Evolutionary conservation across 2,797 vertebrate species (phyloP), one percentile per base, ranked within the genome.

Genomic region (Fistularia commersonii): DNA sequence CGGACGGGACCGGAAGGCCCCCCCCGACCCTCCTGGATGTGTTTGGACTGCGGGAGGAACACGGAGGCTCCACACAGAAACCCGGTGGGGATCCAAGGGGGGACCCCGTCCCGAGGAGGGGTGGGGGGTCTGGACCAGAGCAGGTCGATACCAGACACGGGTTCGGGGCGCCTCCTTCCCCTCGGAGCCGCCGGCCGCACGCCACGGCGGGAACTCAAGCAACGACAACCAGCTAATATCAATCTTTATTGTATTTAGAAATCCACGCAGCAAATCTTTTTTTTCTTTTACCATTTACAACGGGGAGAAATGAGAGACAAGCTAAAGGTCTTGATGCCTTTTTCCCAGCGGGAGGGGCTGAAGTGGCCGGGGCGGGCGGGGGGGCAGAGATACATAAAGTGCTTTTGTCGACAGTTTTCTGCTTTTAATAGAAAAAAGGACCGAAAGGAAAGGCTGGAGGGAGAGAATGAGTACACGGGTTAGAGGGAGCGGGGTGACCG

Each of bases 381-480:
- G 39, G 36, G 5, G 35, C 15, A 57, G 71, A 77, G 81, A 85
- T 93, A 96, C 93, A 93, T 96, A 98, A 97, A 98, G 95, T 98
- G 95, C 95, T 95, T 96, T 92, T 93, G 91, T 94, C 91, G 91
- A 95, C 85, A 81, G 84, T 88, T 90, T 86, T 77, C 71, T 85
- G 77, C 64, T 88, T 89, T 87, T 84, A 81, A 88, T 89, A 90
- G 86, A 90, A 90, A 87, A 89, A 88, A 88, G 81, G 79, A 79
- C 77, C 64, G 79, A 86, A 86, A 82, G 82, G 33, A 44, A 85
- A 79, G 68, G 67, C 76, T 76, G 73, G 69, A 70, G 61, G 65
- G 74, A 74, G 61, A 75, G 60, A 57, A 76, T 55, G 3, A 6
- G 1, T n/a, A n/a, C n/a, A n/a, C n/a, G n/a, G n/a, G n/a, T 36